phyloP scores from a whole-genome alignment of 2,797 vertebrate species.

The Triplophysa yarkandensis region DNA sequence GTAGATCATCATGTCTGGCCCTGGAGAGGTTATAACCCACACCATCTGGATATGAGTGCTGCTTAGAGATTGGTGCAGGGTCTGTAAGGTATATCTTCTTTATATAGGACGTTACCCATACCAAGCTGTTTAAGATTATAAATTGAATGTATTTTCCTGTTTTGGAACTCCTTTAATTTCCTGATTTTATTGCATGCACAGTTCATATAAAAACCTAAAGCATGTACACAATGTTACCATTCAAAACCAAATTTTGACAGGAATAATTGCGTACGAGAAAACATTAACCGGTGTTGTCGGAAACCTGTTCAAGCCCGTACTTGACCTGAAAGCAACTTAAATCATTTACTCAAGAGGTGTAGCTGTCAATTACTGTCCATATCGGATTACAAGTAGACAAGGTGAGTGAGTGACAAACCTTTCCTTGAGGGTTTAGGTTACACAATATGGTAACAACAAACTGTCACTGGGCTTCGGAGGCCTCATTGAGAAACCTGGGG shows the following conservation, averaged over 20 bases:
- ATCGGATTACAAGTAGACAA: conserved; percentile 46
- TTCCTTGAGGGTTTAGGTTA: conserved; percentile 49
- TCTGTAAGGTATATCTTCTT: conserved; percentile 75
- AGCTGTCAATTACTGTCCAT: conserved; percentile 44
- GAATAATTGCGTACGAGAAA: conserved; percentile 2
- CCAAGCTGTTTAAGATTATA: conserved; percentile 31
- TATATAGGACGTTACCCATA: conserved; percentile 21
- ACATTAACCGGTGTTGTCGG: conserved; percentile 4
- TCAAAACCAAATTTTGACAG: not conserved
- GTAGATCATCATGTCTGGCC: conserved; percentile 79
- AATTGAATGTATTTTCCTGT: conserved; percentile 36
- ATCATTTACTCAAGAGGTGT: conserved; percentile 31
- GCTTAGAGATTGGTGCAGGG: conserved; percentile 75
- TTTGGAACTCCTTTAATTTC: conserved; percentile 3
- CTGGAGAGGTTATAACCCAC: conserved; percentile 81
- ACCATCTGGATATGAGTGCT: conserved; percentile 96
- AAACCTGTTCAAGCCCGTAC: conserved; percentile 17
- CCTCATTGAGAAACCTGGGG: conserved; percentile 29
- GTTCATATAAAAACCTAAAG: conserved; percentile 9
- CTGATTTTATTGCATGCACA: not conserved
- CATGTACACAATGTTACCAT: not conserved
- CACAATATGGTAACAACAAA: conserved; percentile 51
- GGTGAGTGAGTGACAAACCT: conserved; percentile 40
- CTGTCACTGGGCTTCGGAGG: conserved; percentile 43
- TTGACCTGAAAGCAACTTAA: conserved; percentile 22